These are phyloP conservation scores for Zaprionus gabonicus DNA, from an alignment of 1,140 invertebrate species.

Conservation along the genomic window DNA sequence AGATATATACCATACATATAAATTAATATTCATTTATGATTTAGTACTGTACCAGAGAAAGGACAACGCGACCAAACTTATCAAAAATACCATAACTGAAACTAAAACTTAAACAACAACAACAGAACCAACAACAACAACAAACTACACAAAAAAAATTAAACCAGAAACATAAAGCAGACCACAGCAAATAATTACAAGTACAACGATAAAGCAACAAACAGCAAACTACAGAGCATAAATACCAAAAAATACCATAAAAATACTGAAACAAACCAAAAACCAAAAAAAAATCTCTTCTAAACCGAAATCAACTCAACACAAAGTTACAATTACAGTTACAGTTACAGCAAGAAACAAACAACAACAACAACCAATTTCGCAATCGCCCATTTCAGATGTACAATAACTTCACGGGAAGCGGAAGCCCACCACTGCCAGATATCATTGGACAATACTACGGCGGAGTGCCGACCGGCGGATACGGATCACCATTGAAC, in stretches of 20 bases:
- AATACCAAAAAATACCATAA: slow-evolving; percentile 29
- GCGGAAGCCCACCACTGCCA: slow-evolving; percentile 82
- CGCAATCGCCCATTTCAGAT: slow-evolving; percentile 84
- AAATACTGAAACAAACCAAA: slow-evolving; percentile 24
- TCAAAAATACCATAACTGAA: slow-evolving; percentile 25
- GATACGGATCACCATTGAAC: slow-evolving; percentile 31
- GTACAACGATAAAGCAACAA: slow-evolving; percentile 21
- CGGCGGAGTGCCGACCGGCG: slow-evolving; percentile 36
- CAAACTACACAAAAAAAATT: slow-evolving; percentile 20
- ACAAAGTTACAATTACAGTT: slow-evolving; percentile 63
- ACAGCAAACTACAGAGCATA: slow-evolving; percentile 33
- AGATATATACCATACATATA: slow-evolving; percentile 32
- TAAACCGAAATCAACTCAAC: slow-evolving; percentile 4
- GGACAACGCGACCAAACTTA: slow-evolving; percentile 15
- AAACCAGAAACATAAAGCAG: slow-evolving; percentile 17
- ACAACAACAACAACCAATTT: slow-evolving; percentile 65
- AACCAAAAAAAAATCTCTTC: slow-evolving; percentile 43
- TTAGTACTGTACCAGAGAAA: slow-evolving; percentile 26
- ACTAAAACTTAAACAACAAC: background rate
- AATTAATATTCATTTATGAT: slow-evolving; percentile 38
- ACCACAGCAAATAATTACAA: slow-evolving; percentile 24
- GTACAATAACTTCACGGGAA: slow-evolving; percentile 81
- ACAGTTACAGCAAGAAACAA: slow-evolving; percentile 52
- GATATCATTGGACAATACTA: slow-evolving; percentile 84
- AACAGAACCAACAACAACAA: slow-evolving; percentile 24